Percentiles rank a stretch among this genome's conserved stretches.
Conservation (phyloP, 2,797 vertebrate genomes). For the Poeciliopsis presidionis region DNA sequence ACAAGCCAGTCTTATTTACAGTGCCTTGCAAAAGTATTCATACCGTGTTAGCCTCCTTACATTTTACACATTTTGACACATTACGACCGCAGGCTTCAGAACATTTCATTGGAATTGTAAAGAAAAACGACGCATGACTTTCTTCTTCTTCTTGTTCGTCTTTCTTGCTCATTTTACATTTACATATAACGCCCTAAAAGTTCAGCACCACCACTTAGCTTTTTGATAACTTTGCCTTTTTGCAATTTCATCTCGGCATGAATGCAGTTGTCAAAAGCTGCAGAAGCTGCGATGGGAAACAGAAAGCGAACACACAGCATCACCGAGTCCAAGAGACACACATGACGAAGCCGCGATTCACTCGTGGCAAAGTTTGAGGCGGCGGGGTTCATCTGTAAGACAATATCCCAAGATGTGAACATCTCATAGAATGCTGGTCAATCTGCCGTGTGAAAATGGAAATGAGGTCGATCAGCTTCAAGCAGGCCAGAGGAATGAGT, state of each 20-base stretch:
- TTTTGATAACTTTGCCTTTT: background rate
- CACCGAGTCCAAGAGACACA: background rate
- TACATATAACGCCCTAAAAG: background rate
- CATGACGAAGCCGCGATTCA: background rate
- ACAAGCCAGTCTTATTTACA: conserved; percentile 2
- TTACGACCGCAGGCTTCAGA: background rate
- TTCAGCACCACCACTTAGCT: background rate
- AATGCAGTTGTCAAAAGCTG: background rate
- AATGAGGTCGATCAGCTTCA: background rate
- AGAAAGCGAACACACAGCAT: background rate
- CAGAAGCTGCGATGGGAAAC: background rate
- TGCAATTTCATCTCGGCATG: background rate
- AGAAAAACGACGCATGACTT: background rate
- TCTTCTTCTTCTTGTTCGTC: too few species aligned
- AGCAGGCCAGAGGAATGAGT: background rate
- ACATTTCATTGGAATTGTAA: background rate
- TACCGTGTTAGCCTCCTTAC: background rate
- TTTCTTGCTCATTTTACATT: background rate
- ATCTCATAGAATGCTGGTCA: background rate
- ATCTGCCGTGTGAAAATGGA: background rate
- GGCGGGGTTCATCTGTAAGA: background rate
- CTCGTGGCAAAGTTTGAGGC: background rate
- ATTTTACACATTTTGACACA: background rate
- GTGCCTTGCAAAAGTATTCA: background rate
- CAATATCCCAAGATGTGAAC: background rate